These are phyloP conservation scores for Dioctria rufipes DNA, from an alignment of 2,888 invertebrate genomes.

Conservation along the genomic window DNA sequence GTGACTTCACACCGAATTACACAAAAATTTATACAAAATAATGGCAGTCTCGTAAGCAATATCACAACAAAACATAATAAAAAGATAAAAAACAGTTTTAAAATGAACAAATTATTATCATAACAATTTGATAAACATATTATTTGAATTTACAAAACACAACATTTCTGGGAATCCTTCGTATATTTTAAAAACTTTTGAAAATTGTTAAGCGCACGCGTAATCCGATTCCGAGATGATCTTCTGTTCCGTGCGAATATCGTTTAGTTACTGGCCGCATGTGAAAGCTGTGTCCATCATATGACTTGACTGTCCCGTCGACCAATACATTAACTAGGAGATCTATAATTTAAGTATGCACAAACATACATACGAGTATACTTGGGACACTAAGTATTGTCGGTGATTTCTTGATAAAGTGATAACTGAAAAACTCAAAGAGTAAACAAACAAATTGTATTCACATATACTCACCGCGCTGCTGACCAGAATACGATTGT, in stretches of 20 bases:
- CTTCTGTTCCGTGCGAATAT: constrained; percentile 53
- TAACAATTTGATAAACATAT: too few species aligned
- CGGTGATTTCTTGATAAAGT: constrained; percentile 45
- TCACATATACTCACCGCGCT: constrained; percentile 5
- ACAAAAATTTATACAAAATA: too few species aligned
- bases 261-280: constrained; percentile 55
- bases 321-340: constrained; percentile 35
- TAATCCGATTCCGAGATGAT: constrained; percentile 35
- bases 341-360: constrained; percentile 24
- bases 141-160: too few species aligned
- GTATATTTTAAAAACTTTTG: neutral
- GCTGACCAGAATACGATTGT: constrained; percentile 1
- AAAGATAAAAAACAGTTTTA: too few species aligned
- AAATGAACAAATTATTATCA: too few species aligned
- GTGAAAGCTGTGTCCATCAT: constrained; percentile 54
- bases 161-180: neutral
- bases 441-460: constrained; percentile 21
- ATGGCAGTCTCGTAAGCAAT: too few species aligned
- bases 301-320: constrained; percentile 42
- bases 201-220: neutral
- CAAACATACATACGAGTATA: constrained; percentile 1
- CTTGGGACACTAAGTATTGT: constrained; percentile 36
- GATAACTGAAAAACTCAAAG: constrained; percentile 41
- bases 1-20: too few species aligned
- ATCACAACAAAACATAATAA: too few species aligned